A percentile compares a stretch with the other conserved stretches of the same genome.
Evolutionary conservation across 2,113 vertebrate genomes (phyloP).

Genomic region (Rhodinocichla rosea): DNA sequence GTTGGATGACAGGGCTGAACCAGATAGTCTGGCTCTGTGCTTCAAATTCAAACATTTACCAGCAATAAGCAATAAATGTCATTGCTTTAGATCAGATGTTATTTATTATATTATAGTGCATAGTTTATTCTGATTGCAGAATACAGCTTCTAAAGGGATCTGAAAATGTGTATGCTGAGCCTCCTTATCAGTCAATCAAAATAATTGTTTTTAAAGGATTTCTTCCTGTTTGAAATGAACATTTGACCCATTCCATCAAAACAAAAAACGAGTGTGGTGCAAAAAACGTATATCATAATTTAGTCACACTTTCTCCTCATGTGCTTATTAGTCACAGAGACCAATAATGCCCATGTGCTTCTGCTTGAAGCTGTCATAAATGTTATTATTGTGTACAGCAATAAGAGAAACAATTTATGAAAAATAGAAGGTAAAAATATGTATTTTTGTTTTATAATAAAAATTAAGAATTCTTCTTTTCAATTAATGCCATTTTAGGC

Average conservation of each 20-base stretch:
- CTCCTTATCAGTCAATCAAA: background rate
- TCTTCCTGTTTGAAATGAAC: background rate
- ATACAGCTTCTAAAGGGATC: background rate
- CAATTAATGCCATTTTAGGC: background rate
- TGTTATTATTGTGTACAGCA: background rate
- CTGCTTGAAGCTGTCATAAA: background rate
- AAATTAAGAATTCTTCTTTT: background rate
- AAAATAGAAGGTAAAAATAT: background rate
- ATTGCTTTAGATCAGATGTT: background rate
- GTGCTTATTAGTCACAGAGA: background rate
- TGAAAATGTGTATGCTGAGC: background rate
- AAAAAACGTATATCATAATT: background rate
- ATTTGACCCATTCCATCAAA: background rate
- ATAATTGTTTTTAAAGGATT: background rate
- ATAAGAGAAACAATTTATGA: background rate
- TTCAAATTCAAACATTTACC: background rate
- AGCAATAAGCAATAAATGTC: background rate
- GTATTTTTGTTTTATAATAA: background rate
- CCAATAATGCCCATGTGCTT: background rate
- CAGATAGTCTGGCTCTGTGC: background rate
- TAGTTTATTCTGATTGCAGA: background rate
- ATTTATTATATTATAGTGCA: background rate
- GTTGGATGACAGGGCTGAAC: background rate
- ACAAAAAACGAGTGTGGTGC: background rate
- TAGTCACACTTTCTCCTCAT: background rate